Conservation (phyloP, 1,140 invertebrate species). For the Nymphalis io region DNA sequence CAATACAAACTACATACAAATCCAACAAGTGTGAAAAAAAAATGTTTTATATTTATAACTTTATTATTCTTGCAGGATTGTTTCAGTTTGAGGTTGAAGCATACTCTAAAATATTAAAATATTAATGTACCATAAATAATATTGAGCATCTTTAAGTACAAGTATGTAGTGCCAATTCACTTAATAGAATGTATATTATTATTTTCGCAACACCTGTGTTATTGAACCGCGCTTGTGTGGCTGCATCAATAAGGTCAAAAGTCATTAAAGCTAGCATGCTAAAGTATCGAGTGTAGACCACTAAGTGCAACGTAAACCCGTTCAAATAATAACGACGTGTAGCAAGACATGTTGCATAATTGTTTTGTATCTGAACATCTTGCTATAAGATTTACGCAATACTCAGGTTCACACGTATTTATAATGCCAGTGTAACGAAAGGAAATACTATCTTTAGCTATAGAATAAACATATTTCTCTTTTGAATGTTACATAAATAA, state of each 20-base stretch:
- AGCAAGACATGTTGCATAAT: constrained; percentile 49
- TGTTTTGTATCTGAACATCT: constrained; percentile 48
- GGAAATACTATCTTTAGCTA: constrained; percentile 1
- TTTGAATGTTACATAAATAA: not conserved
- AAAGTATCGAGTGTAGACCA: constrained; percentile 34
- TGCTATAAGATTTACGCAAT: constrained; percentile 20
- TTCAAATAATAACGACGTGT: constrained; percentile 40
- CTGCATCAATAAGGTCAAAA: constrained; percentile 21
- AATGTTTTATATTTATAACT: no score
- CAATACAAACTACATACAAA: no score
- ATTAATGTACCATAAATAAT: not conserved
- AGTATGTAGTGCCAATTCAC: not conserved
- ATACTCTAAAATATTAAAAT: no score
- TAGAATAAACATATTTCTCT: not conserved
- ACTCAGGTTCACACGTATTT: constrained; percentile 19
- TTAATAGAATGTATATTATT: constrained; percentile 3
- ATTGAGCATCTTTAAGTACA: not conserved
- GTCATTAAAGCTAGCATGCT: constrained; percentile 14
- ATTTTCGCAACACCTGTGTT: constrained; percentile 16
- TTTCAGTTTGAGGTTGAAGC: no score
- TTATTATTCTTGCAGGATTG: no score
- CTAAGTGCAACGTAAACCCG: constrained; percentile 34
- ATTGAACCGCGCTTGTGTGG: constrained; percentile 16
- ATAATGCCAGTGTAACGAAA: constrained; percentile 9
- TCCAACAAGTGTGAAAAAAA: no score